Percentiles rank a stretch among this genome's conserved stretches.
Evolutionary conservation across 2,888 invertebrate genomes (phyloP).

Genomic region (Scaptomyza polygonia): DNA sequence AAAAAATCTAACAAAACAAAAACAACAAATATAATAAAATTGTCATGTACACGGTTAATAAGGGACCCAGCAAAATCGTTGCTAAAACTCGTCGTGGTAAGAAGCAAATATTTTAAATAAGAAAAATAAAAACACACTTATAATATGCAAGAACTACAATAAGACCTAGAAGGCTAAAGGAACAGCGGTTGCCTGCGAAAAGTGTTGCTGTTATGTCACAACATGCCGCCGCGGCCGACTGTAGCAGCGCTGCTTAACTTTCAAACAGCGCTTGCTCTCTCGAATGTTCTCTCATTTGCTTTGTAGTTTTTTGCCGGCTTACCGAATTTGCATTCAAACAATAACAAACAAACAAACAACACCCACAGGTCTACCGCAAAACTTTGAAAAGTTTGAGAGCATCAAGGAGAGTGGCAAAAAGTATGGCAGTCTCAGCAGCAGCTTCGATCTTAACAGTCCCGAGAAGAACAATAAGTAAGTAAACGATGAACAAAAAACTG

Average conservation of each 20-base stretch:
- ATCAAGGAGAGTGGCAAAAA: slow-evolving; percentile 89
- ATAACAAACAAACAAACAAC: slow-evolving; percentile 45
- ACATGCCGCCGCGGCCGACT: slow-evolving; percentile 44
- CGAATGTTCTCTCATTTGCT: slow-evolving; percentile 29
- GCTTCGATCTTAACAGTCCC: slow-evolving; percentile 88
- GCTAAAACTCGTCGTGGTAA: slow-evolving; percentile 93
- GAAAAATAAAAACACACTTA: slow-evolving; percentile 1
- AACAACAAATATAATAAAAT: slow-evolving; percentile 39
- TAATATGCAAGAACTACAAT: slow-evolving; percentile 40
- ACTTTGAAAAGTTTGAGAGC: slow-evolving; percentile 91
- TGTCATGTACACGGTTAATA: slow-evolving; percentile 93
- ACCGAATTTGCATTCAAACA: slow-evolving; percentile 56
- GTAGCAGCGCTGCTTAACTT: slow-evolving; percentile 41
- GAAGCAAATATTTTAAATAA: slow-evolving; percentile 41
- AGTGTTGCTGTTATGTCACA: slow-evolving; percentile 81
- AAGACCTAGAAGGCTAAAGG: slow-evolving; percentile 36
- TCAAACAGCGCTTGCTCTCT: slow-evolving; percentile 10
- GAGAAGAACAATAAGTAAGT: slow-evolving; percentile 87
- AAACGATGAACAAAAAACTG: not conserved
- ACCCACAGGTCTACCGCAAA: slow-evolving; percentile 89
- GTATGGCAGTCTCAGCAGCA: slow-evolving; percentile 69
- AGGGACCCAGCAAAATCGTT: slow-evolving; percentile 94
- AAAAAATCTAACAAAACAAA: slow-evolving; percentile 32
- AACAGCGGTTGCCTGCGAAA: slow-evolving; percentile 43
- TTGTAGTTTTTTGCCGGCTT: slow-evolving; percentile 62